These are phyloP conservation scores for Rhyacophila evoluta DNA, from an alignment of 2,888 invertebrate genomes.

Conservation along the genomic window DNA sequence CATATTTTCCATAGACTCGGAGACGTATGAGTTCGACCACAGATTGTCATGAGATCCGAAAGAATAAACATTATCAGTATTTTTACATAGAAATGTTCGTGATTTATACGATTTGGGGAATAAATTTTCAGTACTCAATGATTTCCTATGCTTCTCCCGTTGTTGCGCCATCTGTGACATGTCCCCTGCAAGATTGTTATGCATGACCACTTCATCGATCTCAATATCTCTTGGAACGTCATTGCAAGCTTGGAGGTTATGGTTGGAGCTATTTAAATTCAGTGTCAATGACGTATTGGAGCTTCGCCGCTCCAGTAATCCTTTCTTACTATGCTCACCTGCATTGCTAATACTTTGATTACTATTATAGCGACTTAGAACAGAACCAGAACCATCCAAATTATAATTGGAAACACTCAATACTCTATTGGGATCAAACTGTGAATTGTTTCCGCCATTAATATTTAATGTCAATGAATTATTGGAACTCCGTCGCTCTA, in stretches of 20 bases:
- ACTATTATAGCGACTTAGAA: conserved; percentile 67
- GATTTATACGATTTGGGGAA: conserved; percentile 68
- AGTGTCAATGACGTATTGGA: conserved; percentile 87
- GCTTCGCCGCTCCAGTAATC: conserved; percentile 80
- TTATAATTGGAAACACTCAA: conserved; percentile 69
- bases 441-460: conserved; percentile 64
- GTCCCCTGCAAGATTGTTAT: conserved; percentile 58
- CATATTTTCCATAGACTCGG: conserved; percentile 63
- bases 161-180: conserved; percentile 36
- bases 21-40: conserved; percentile 65
- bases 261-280: conserved; percentile 61
- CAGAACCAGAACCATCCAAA: conserved; percentile 68
- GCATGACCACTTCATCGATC: conserved; percentile 64
- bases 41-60: conserved; percentile 69
- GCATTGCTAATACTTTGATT: conserved; percentile 67
- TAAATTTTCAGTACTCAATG: conserved; percentile 73
- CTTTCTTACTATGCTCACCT: conserved; percentile 67
- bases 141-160: conserved; percentile 65
- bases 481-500: conserved; percentile 90
- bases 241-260: conserved; percentile 37
- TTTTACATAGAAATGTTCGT: conserved; percentile 61
- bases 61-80: conserved; percentile 61
- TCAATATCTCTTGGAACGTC: conserved; percentile 63
- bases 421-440: conserved; percentile 65
- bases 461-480: conserved; percentile 88